Conservation (phyloP, 2,797 vertebrate species). For the Micropoecilia bifurca region DNA sequence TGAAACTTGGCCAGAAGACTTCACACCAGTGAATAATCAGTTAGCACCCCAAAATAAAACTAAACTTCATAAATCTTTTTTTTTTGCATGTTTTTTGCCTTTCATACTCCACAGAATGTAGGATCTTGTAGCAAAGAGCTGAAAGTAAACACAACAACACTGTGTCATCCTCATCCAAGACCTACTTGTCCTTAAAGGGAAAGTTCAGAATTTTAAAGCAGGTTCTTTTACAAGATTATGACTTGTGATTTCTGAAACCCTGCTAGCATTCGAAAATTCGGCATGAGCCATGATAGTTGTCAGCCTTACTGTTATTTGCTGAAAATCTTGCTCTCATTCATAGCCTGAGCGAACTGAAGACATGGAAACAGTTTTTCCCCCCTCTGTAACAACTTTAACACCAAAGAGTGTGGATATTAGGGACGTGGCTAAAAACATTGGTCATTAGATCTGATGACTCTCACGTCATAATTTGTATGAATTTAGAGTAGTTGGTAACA, state of each 20-base stretch:
- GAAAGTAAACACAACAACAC: background rate
- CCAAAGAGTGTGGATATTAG: background rate
- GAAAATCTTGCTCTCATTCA: background rate
- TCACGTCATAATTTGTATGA: background rate
- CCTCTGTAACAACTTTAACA: background rate
- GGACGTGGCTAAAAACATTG: background rate
- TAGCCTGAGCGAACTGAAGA: background rate
- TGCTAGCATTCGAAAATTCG: background rate
- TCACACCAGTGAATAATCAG: background rate
- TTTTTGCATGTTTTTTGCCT: background rate
- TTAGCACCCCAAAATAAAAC: background rate
- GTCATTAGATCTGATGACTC: background rate
- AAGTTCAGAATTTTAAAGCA: background rate
- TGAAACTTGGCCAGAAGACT: background rate
- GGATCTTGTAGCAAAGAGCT: background rate
- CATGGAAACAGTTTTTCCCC: background rate
- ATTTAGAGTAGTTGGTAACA: background rate
- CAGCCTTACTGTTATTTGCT: background rate
- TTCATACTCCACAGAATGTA: background rate
- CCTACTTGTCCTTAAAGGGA: background rate
- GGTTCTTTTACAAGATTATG: background rate
- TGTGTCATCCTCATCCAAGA: too few relatives aligned
- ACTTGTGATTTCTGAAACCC: background rate
- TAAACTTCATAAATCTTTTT: background rate
- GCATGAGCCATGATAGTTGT: background rate